phyloP scores from a whole-genome alignment of 2,888 invertebrate species.

The Geophilus truncorum region DNA sequence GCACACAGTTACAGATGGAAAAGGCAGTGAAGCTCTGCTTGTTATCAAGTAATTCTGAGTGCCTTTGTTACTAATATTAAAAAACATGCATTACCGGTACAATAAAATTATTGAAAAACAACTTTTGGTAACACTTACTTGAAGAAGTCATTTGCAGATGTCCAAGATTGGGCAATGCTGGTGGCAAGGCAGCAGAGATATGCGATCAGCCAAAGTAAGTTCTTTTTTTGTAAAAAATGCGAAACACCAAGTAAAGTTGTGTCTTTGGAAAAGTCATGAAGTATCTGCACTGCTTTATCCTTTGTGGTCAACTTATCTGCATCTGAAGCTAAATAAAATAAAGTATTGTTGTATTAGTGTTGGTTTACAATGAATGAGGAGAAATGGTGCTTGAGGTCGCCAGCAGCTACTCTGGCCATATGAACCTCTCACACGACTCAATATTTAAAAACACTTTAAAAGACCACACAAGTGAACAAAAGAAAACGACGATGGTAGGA shows the following conservation, averaged over 20 bases:
- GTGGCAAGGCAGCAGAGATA: neutral
- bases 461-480: too few species aligned
- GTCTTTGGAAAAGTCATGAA: neutral
- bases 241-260: neutral
- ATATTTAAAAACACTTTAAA: too few species aligned
- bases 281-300: too few species aligned
- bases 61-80: neutral
- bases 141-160: neutral
- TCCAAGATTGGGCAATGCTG: neutral
- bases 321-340: too few species aligned
- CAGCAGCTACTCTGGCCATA: too few species aligned
- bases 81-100: neutral
- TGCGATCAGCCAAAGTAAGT: neutral
- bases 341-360: too few species aligned
- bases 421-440: too few species aligned
- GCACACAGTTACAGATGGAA: neutral
- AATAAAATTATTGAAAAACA: too few species aligned
- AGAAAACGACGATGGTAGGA: too few species aligned
- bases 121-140: neutral
- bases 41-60: neutral
- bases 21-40: neutral
- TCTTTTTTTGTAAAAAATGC: neutral
- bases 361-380: too few species aligned
- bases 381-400: too few species aligned
- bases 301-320: too few species aligned